Evolutionary conservation across 2,797 vertebrate genomes (phyloP), one percentile per base, ranked within the genome.

Genomic region (Rhinogobio ventralis): DNA sequence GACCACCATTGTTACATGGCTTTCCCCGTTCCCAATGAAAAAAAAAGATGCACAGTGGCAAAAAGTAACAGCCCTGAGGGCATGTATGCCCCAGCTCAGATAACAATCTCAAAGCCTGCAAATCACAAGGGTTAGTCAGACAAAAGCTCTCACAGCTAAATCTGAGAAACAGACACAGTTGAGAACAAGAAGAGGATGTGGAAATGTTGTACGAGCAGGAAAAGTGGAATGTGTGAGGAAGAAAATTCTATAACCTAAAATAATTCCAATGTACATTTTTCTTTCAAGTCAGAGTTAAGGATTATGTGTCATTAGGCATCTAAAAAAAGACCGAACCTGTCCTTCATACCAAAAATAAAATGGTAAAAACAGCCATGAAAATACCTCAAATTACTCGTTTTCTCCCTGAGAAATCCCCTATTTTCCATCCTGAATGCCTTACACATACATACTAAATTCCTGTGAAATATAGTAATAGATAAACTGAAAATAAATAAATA

Each of bases 71-170:
- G 86, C 87, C 90, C 88, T 3, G 39, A 87, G 90, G 91, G 89
- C 87, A 86, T 73, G 90, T 90, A 92, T 86, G 84, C 51, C 36
- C 51, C 74, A 30, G 71, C 64, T 79, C 89, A 91, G 93, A 94
- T 94, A 91, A 89, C 86, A 42, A 95, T 94, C 93, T 93, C 78
- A 89, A 90, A 92, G 90, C 89, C 92, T 85, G 87, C 88, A 92
- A 94, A 92, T 93, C 91, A 91, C 90, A 80, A 69, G 85, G 88
- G 89, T 93, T 91, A 92, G 89, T 91, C 91, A 90, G 87, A 94
- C 91, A 91, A 91, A 91, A 89, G 86, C 79, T 89, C 51, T 62
- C 36, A 87, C 79, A 86, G 89, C 85, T 88, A 87, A 86, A 84
- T 46, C 66, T 71, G 53, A 71, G 25, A 82, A 15, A 89, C 71